phyloP scores from a whole-genome alignment of 2,888 invertebrate genomes.

The Scaptomyza parva region DNA sequence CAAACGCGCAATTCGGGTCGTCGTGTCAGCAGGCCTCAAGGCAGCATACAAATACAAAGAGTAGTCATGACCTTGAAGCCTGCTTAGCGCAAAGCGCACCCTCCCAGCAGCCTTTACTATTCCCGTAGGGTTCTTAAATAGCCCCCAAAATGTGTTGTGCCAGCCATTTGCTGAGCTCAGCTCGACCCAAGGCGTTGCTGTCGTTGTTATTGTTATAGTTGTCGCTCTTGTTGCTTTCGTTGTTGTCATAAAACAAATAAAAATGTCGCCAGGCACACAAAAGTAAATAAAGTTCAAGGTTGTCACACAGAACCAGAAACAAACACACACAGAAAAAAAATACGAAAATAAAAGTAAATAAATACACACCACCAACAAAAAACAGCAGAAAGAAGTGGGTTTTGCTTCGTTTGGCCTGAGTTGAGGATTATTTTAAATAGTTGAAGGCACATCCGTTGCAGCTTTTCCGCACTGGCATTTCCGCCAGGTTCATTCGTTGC shows the following conservation, averaged over 20 bases:
- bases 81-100: slow-evolving; percentile 12
- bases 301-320: slow-evolving; percentile 29
- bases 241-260: slow-evolving; percentile 52
- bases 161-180: slow-evolving; percentile 60
- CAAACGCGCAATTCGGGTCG: neutral
- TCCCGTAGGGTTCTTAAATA: slow-evolving; percentile 69
- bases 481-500: slow-evolving; percentile 26
- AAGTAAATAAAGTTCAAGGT: slow-evolving; percentile 57
- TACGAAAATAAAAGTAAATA: slow-evolving; percentile 50
- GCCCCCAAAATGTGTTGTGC: slow-evolving; percentile 48
- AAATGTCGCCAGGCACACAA: slow-evolving; percentile 46
- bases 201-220: slow-evolving; percentile 22
- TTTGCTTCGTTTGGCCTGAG: slow-evolving; percentile 41
- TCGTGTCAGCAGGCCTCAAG: slow-evolving; percentile 8
- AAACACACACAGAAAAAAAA: slow-evolving; percentile 22
- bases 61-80: slow-evolving; percentile 31
- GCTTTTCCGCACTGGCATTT: slow-evolving; percentile 66
- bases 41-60: neutral
- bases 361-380: slow-evolving; percentile 32
- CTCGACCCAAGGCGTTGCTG: slow-evolving; percentile 40
- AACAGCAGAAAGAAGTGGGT: slow-evolving; percentile 25
- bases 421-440: slow-evolving; percentile 73
- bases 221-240: slow-evolving; percentile 16
- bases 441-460: slow-evolving; percentile 74
- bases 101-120: slow-evolving; percentile 40